phyloP scores from a whole-genome alignment of 2,113 vertebrate genomes.

The Leptosomus discolor region DNA sequence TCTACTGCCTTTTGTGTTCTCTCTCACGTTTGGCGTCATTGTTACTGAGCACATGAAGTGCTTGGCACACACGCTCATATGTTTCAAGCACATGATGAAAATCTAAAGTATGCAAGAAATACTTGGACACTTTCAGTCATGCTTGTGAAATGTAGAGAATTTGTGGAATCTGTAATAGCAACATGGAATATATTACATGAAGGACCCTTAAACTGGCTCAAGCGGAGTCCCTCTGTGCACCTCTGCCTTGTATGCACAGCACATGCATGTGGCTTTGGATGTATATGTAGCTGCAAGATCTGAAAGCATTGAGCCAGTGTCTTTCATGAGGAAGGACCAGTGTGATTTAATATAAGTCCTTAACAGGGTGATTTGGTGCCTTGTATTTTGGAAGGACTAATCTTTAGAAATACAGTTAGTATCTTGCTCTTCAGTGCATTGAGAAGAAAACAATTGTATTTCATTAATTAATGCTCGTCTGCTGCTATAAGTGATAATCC shows the following conservation, averaged over 20 bases:
- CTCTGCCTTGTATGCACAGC: neutral
- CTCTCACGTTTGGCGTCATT: accelerated
- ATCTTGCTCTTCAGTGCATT: neutral
- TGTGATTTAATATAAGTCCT: neutral
- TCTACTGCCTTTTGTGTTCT: neutral
- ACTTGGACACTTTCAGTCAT: neutral
- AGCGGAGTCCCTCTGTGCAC: neutral
- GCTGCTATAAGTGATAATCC: neutral
- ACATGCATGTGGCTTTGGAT: neutral
- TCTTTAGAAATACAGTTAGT: neutral
- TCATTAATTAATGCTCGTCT: neutral
- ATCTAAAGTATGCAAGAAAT: neutral
- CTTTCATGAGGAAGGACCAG: neutral
- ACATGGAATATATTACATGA: neutral
- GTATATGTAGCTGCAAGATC: neutral
- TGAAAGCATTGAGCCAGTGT: neutral
- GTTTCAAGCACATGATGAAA: neutral
- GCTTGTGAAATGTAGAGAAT: neutral
- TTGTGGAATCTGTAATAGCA: neutral
- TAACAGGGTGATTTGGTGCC: neutral
- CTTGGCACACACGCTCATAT: accelerated
- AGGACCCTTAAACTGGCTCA: neutral
- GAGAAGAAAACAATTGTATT: neutral
- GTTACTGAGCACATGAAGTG: neutral
- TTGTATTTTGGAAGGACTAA: neutral